Percentiles rank a stretch among this genome's conserved stretches.
Evolutionary conservation across 2,888 invertebrate genomes (phyloP).

Genomic region (Mesoligia furuncula): DNA sequence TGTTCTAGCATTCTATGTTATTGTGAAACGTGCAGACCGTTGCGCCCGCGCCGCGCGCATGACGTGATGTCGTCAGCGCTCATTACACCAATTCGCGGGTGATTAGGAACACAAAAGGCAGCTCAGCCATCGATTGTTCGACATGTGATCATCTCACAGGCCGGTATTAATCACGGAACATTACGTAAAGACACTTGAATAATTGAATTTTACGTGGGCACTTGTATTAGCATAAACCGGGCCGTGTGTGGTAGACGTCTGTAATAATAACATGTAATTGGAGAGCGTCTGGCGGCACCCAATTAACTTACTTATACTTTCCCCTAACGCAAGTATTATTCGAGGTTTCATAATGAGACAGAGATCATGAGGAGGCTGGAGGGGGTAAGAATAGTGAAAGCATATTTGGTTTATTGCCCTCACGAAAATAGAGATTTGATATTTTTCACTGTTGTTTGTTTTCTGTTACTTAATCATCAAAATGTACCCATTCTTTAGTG

Average conservation of each 20-base stretch:
- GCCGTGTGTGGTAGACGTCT: conserved; percentile 66
- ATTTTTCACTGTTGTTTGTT: conserved; percentile 57
- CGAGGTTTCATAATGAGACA: conserved; percentile 74
- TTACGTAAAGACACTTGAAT: conserved; percentile 65
- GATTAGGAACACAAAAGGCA: conserved; percentile 74
- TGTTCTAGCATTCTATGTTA: conserved; percentile 63
- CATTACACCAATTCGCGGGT: conserved; percentile 77
- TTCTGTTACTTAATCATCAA: conserved; percentile 19
- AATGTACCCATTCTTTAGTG: conserved; percentile 19
- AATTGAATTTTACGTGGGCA: conserved; percentile 70
- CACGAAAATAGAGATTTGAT: conserved; percentile 66
- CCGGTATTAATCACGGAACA: conserved; percentile 51
- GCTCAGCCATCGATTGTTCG: conserved; percentile 66
- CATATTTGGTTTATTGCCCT: conserved; percentile 71
- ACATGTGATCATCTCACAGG: conserved; percentile 53
- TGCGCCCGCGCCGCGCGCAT: conserved; percentile 64
- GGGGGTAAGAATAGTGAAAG: conserved; percentile 74
- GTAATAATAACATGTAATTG: conserved; percentile 76
- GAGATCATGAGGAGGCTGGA: conserved; percentile 70
- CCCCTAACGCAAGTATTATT: conserved; percentile 77
- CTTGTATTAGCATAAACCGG: conserved; percentile 72
- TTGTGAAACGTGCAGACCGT: conserved; percentile 74
- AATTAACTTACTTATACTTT: conserved; percentile 81
- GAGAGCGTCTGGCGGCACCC: conserved; percentile 70
- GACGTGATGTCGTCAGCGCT: conserved; percentile 70